Evolutionary conservation across 2,888 invertebrate species (phyloP).

Genomic region (Hirtodrosophila histrioides): DNA sequence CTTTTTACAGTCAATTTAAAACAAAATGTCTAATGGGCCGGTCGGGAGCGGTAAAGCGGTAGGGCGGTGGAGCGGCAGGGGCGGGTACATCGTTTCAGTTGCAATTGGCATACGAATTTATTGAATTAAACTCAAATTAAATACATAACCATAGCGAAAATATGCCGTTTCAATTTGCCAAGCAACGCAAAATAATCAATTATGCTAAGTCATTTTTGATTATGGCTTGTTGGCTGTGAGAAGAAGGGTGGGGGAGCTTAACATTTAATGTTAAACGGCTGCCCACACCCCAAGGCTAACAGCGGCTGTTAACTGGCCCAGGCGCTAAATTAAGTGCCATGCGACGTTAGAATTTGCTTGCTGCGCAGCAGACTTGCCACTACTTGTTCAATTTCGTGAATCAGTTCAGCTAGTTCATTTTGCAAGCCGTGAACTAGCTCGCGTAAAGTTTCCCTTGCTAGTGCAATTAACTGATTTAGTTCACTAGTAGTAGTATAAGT

Average conservation of each 20-base stretch:
- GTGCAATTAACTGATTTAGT: too few species aligned
- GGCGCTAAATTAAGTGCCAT: conserved; percentile 35
- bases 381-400: too few species aligned
- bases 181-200: conserved; percentile 36
- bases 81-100: neutral
- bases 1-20: conserved; percentile 41
- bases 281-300: conserved; percentile 25
- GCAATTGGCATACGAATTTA: conserved; percentile 20
- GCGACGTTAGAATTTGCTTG: conserved; percentile 67
- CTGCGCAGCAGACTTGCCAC: conserved; percentile 2
- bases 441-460: too few species aligned
- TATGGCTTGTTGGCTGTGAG: too few species aligned
- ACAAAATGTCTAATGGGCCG: conserved; percentile 4
- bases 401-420: too few species aligned
- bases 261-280: conserved; percentile 33
- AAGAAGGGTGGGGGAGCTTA: neutral
- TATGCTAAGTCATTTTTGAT: conserved; percentile 32
- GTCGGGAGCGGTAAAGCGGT: too few species aligned
- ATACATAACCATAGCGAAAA: conserved; percentile 20
- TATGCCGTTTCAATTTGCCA: conserved; percentile 38
- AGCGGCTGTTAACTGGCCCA: conserved; percentile 24
- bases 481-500: too few species aligned
- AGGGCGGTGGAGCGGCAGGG: too few species aligned
- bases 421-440: too few species aligned
- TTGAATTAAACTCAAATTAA: conserved; percentile 27